These are phyloP conservation scores for Montifringilla adamsi DNA, from an alignment of 2,113 vertebrate genomes.

Conservation along the genomic window DNA sequence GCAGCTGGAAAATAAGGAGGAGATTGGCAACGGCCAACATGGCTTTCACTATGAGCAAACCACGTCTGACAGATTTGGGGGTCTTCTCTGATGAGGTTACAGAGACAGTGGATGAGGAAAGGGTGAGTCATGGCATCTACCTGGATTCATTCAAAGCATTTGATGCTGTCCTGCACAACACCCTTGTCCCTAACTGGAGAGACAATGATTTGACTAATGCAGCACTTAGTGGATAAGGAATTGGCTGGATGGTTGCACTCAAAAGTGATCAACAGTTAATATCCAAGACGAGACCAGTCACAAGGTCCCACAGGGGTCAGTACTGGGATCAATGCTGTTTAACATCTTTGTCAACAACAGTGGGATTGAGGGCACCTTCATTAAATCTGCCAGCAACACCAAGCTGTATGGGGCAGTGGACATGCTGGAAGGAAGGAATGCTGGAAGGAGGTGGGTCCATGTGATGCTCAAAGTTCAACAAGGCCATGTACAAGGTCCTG, in stretches of 20 bases:
- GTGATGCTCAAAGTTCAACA: background rate
- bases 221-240: background rate
- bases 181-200: background rate
- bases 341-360: background rate
- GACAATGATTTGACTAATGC: background rate
- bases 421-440: fast-evolving
- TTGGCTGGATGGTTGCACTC: background rate
- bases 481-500: background rate
- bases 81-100: background rate
- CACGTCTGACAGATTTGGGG: background rate
- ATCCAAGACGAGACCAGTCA: background rate
- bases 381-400: background rate
- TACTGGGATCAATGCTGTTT: fast-evolving
- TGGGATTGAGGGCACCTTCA: background rate
- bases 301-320: no score
- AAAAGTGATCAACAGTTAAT: background rate
- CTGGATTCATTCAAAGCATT: background rate
- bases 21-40: background rate
- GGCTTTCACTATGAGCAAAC: background rate
- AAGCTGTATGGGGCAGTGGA: background rate
- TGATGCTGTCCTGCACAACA: background rate
- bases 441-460: background rate
- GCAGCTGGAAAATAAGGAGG: background rate
- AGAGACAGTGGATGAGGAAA: background rate
- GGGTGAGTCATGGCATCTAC: background rate